Conservation (phyloP, 1,140 invertebrate species). For the Pseudomyrmex gracilis region DNA sequence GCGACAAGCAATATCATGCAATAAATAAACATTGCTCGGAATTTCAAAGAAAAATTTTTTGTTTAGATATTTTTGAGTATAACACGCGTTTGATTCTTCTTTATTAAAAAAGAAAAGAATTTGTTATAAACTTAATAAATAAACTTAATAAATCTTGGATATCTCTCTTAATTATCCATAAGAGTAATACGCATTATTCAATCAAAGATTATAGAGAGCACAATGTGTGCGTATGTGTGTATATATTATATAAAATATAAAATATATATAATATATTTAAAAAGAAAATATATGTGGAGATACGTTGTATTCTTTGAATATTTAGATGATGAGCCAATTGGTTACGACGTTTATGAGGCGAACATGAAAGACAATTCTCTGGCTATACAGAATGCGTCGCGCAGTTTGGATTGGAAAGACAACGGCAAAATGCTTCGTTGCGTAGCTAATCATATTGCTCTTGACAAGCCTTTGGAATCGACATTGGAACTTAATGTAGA, state of each 20-base stretch:
- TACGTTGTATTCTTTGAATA: background rate
- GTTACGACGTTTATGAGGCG: slow-evolving; percentile 84
- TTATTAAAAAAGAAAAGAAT: too few relatives aligned
- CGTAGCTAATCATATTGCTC: slow-evolving; percentile 88
- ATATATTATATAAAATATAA: slow-evolving; percentile 2
- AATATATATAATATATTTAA: background rate
- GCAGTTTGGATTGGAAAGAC: slow-evolving; percentile 87
- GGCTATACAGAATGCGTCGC: slow-evolving; percentile 88
- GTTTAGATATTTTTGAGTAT: too few relatives aligned
- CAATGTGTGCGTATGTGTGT: background rate
- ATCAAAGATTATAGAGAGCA: too few relatives aligned
- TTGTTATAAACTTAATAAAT: too few relatives aligned
- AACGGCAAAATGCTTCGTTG: slow-evolving; percentile 88
- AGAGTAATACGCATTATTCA: too few relatives aligned
- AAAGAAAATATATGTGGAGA: background rate
- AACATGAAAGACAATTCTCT: slow-evolving; percentile 81
- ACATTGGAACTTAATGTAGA: slow-evolving; percentile 86
- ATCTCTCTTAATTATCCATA: too few relatives aligned
- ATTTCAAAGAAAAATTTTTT: too few relatives aligned
- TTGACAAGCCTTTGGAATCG: slow-evolving; percentile 83
- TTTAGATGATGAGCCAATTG: slow-evolving; percentile 87
- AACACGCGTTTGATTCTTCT: too few relatives aligned
- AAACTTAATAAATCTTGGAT: too few relatives aligned
- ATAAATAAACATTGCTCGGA: too few relatives aligned
- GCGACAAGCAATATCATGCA: too few relatives aligned